Conservation (phyloP, 2,113 vertebrate genomes). For the Pteropus alecto region DNA sequence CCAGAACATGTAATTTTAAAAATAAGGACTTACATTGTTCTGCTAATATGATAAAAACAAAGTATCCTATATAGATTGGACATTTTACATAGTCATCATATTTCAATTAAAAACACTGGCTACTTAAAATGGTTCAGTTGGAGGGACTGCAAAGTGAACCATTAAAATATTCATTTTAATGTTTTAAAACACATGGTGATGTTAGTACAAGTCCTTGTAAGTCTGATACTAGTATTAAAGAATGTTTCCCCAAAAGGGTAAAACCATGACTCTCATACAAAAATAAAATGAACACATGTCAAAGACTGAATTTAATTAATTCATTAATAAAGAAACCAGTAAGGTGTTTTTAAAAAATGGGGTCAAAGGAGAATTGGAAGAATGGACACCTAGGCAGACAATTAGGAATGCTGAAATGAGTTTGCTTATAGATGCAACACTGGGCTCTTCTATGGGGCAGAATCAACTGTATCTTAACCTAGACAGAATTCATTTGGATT, state of each 20-base stretch:
- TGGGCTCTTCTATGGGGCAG: not conserved
- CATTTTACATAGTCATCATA: not conserved
- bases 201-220: not conserved
- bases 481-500: not conserved
- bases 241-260: not conserved
- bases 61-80: not conserved
- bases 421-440: not conserved
- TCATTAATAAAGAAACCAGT: not conserved
- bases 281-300: not conserved
- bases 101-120: conserved; percentile 5
- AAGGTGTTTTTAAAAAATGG: not conserved
- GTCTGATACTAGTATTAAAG: not conserved
- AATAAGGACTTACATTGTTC: not conserved
- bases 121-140: conserved; percentile 14
- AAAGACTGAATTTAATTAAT: not conserved
- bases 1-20: not conserved
- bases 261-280: not conserved
- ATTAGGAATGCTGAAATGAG: not conserved
- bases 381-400: not conserved
- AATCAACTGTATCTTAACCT: not conserved
- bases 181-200: not conserved
- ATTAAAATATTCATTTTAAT: not conserved
- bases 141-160: not conserved
- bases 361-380: not conserved
- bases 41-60: not conserved